phyloP scores from a whole-genome alignment of 2,797 vertebrate genomes.

The Rhodeus uyekii region DNA sequence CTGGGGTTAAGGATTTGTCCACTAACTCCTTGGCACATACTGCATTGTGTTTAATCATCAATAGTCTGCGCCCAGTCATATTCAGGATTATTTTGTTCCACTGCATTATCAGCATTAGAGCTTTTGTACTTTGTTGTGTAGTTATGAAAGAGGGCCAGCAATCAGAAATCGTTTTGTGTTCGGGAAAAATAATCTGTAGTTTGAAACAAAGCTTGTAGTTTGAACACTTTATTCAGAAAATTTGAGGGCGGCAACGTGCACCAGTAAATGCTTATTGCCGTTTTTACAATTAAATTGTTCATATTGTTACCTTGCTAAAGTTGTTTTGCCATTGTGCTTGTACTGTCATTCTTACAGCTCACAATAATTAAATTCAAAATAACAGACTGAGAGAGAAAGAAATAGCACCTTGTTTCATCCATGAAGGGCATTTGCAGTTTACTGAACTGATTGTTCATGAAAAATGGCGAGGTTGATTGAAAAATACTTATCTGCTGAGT shows the following conservation, averaged over 20 bases:
- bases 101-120: conserved; percentile 11
- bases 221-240: conserved; percentile 38
- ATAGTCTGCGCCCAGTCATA: conserved; percentile 32
- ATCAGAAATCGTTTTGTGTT: neutral
- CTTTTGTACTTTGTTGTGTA: conserved; percentile 15
- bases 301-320: conserved; percentile 20
- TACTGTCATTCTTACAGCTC: conserved; percentile 37
- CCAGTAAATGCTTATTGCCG: conserved; percentile 10
- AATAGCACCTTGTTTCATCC: conserved; percentile 42
- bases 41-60: conserved; percentile 27
- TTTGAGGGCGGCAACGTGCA: neutral
- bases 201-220: conserved; percentile 29
- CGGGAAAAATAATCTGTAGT: neutral
- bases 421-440: conserved; percentile 40
- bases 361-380: conserved; percentile 50
- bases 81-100: conserved; percentile 27
- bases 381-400: conserved; percentile 16
- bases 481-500: conserved; percentile 37
- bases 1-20: conserved; percentile 47
- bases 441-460: conserved; percentile 34
- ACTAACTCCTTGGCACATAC: conserved; percentile 43
- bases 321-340: conserved; percentile 3
- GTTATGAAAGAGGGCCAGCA: conserved; percentile 10
- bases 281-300: neutral
- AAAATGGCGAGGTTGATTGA: conserved; percentile 43